Evolutionary conservation across 2,888 invertebrate species (phyloP).

Genomic region (Allacma fusca): DNA sequence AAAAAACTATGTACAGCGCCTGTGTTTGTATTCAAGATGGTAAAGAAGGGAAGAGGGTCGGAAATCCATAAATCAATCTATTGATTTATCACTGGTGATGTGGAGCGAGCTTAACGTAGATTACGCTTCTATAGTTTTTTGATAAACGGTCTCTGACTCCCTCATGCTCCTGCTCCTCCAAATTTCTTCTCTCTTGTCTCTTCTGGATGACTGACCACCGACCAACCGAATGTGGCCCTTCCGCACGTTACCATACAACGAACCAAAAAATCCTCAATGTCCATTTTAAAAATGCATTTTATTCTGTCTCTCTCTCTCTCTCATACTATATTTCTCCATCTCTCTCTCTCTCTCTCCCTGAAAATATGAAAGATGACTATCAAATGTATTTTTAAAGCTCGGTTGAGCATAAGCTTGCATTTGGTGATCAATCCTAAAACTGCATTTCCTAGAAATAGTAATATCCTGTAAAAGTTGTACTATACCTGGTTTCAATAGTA

Average conservation of each 20-base stretch:
- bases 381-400: too few species aligned
- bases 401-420: too few species aligned
- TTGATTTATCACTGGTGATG: constrained; percentile 59
- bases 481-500: too few species aligned
- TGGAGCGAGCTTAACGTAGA: constrained; percentile 48
- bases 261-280: not conserved
- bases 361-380: too few species aligned
- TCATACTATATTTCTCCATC: not conserved
- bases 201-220: constrained; percentile 54
- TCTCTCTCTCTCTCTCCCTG: too few species aligned
- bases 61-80: constrained; percentile 61
- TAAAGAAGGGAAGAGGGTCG: constrained; percentile 51
- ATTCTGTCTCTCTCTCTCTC: constrained; percentile 8
- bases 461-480: too few species aligned
- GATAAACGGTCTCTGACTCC: constrained; percentile 56
- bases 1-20: constrained; percentile 18
- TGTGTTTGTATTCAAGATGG: constrained; percentile 41
- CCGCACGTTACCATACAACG: not conserved
- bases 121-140: constrained; percentile 55
- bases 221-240: constrained; percentile 32
- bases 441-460: too few species aligned
- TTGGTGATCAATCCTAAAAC: too few species aligned
- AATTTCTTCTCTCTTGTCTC: constrained; percentile 49
- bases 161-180: constrained; percentile 46
- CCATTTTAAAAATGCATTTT: not conserved